These are phyloP conservation scores for Oplegnathus fasciatus DNA, from an alignment of 2,113 vertebrate genomes.

Conservation along the genomic window DNA sequence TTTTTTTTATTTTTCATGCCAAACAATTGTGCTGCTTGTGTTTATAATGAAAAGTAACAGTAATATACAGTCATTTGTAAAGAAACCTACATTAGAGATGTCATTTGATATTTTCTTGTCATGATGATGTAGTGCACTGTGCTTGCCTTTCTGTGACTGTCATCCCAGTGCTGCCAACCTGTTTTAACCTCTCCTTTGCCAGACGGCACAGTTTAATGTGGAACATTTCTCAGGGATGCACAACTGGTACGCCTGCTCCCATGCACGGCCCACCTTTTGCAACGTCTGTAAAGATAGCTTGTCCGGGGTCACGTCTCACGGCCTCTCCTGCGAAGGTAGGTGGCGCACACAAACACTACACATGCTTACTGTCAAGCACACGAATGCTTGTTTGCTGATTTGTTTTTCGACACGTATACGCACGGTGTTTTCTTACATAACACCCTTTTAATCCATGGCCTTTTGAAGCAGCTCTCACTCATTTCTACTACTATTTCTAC, in stretches of 20 bases:
- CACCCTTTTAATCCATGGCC: neutral
- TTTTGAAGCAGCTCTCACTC: neutral
- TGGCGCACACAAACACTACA: constrained; percentile 63
- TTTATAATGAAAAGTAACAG: neutral
- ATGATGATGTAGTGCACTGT: constrained; percentile 33
- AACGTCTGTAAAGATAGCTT: constrained; percentile 98
- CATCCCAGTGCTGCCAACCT: constrained; percentile 84
- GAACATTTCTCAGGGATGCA: constrained; percentile 99
- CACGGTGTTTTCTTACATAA: constrained; percentile 16
- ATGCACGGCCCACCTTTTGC: constrained; percentile 97
- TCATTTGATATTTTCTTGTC: neutral
- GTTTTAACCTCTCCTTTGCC: constrained; percentile 87
- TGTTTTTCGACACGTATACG: too few species aligned
- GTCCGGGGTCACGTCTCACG: constrained; percentile 98
- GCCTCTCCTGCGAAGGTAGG: constrained; percentile 99
- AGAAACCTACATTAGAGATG: neutral
- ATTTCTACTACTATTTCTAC: neutral
- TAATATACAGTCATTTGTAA: neutral
- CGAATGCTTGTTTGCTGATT: neutral
- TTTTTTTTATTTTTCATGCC: neutral
- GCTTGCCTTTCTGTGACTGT: constrained; percentile 66
- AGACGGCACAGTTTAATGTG: constrained; percentile 99
- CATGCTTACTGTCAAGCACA: neutral
- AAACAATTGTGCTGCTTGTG: neutral
- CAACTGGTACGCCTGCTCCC: constrained; percentile 99